Conservation (phyloP, 2,888 invertebrate genomes). For the Diaphora mendica region DNA sequence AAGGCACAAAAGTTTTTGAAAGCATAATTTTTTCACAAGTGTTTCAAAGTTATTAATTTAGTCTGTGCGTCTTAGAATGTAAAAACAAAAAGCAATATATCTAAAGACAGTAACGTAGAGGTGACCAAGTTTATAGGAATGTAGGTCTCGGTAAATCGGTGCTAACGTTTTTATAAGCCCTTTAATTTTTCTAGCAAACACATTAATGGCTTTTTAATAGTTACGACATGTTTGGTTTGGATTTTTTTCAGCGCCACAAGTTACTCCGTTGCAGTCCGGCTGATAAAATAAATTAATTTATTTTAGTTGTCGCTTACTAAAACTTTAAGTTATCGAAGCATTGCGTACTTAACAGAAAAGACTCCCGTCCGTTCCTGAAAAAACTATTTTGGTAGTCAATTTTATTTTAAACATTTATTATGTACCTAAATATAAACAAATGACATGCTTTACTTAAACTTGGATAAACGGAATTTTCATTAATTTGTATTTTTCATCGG, state of each 20-base stretch:
- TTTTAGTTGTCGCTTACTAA: background rate
- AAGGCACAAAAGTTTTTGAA: too few relatives aligned
- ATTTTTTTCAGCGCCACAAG: background rate
- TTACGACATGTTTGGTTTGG: background rate
- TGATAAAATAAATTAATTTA: background rate
- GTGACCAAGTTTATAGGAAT: background rate
- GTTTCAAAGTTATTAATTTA: constrained; percentile 12
- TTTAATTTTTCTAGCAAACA: background rate
- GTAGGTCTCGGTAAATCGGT: background rate
- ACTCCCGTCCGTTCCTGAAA: too few relatives aligned
- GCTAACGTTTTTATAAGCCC: background rate
- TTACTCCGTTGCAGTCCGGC: background rate
- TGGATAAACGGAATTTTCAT: background rate
- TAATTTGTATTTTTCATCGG: background rate
- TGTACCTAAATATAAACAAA: background rate
- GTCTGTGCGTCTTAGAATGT: constrained; percentile 18
- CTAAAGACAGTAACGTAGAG: background rate
- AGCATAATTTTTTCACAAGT: too few relatives aligned
- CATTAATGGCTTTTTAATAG: background rate
- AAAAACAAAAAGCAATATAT: background rate
- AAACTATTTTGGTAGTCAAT: too few relatives aligned
- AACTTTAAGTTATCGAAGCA: background rate
- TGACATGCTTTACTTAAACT: background rate
- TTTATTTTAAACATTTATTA: too few relatives aligned
- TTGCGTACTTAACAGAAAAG: too few relatives aligned